A percentile compares a stretch with the other conserved stretches of the same genome.
Evolutionary conservation across 2,797 vertebrate genomes (phyloP).

Genomic region (Schizothorax lantsangensis): DNA sequence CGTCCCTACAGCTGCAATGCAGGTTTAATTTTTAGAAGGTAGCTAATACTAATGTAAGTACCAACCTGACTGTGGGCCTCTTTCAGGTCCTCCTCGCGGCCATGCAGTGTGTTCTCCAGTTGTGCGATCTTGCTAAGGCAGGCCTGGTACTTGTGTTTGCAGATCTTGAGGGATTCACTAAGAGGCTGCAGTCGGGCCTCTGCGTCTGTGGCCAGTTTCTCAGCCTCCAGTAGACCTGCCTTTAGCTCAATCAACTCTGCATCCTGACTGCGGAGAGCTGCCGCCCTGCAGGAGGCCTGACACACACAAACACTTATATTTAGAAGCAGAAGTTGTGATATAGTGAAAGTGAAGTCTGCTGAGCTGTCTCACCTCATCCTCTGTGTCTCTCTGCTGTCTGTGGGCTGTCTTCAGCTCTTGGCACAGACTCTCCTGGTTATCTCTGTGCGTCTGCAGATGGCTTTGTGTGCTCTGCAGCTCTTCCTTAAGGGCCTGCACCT

Average conservation of each 20-base stretch:
- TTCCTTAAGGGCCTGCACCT: constrained; percentile 43
- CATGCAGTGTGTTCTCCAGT: constrained; percentile 71
- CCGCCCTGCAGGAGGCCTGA: constrained; percentile 73
- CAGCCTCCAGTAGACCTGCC: constrained; percentile 67
- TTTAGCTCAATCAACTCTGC: constrained; percentile 63
- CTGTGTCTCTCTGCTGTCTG: constrained; percentile 69
- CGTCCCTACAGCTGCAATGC: background rate
- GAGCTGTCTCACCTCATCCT: constrained; percentile 71
- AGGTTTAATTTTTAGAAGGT: background rate
- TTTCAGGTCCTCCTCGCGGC: constrained; percentile 70
- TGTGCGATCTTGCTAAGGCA: constrained; percentile 71
- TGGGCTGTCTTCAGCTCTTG: constrained; percentile 64
- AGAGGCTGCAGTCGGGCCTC: constrained; percentile 69
- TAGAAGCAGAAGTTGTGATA: background rate
- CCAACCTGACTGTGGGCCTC: constrained; percentile 73
- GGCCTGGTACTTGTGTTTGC: constrained; percentile 76
- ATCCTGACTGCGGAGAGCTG: constrained; percentile 66
- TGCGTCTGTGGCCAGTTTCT: constrained; percentile 65
- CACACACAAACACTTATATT: constrained; percentile 39
- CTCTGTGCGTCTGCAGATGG: constrained; percentile 68
- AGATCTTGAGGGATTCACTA: constrained; percentile 71
- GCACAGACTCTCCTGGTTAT: constrained; percentile 63
- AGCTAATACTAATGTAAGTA: background rate
- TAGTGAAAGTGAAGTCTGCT: background rate
- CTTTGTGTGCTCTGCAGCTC: constrained; percentile 61